A percentile compares a stretch with the other conserved stretches of the same genome.
Evolutionary conservation across 2,113 vertebrate species (phyloP).

Genomic region (Sigmodon hispidus): DNA sequence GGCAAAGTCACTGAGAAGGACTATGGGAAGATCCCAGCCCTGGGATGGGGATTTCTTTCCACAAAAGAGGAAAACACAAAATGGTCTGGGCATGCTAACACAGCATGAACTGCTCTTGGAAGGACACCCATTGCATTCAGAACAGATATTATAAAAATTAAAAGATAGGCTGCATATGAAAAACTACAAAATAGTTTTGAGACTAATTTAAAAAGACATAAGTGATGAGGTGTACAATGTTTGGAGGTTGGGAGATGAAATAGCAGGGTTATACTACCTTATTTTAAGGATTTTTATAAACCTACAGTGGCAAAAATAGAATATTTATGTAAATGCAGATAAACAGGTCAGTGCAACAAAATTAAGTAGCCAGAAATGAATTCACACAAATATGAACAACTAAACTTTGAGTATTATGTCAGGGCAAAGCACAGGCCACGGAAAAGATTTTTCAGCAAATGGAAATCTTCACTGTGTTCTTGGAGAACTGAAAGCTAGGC

Average conservation of each 20-base stretch:
- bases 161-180: neutral
- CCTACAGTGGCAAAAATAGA: neutral
- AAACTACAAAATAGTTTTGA: neutral
- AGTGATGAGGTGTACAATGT: neutral
- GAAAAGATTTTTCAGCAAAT: neutral
- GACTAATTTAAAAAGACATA: neutral
- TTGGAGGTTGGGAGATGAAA: neutral
- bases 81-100: neutral
- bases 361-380: neutral
- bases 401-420: neutral
- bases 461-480: neutral
- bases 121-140: neutral
- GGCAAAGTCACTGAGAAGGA: neutral
- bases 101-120: neutral
- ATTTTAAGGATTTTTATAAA: neutral
- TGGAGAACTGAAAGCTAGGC: neutral
- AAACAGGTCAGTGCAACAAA: neutral
- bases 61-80: neutral
- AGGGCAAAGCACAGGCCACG: neutral
- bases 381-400: neutral
- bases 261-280: neutral
- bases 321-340: neutral
- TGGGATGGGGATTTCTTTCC: neutral
- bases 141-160: neutral
- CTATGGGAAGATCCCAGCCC: neutral